Base-by-base conservation (phyloP, 2,113 vertebrate species). In the Stercorarius parasiticus region DNA sequence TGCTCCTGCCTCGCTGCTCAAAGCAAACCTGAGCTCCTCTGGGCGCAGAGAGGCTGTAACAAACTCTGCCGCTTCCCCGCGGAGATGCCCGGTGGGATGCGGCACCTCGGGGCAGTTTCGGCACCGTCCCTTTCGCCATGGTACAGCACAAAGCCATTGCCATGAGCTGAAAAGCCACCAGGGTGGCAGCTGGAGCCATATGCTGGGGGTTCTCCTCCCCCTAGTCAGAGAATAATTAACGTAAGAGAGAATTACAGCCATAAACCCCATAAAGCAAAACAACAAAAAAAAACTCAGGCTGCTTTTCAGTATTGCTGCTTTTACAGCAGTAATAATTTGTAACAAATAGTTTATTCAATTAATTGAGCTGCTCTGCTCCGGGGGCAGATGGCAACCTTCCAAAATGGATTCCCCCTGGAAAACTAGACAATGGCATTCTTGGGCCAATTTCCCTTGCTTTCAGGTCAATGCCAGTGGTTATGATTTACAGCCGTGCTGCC, bases 291-390 rank as follows among this genome's bases (percentile, higher is more conserved):
- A 42, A 30, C 30, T 3, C 59, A 62, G n/a, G n/a, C 21, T 10
- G 80, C 40, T 83, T 64, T 38, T 47, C 67, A 83, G 47, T 78
- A 78, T 82, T 74, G 55, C 81, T 91, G 64, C 50, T 74, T 88
- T 81, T 88, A 78, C 5, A 42, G 69, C 67, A 27, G 25, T 78
- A 95, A 70, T 94, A 86, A 92, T 81, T 95, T 69, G 56, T 64
- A 74, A 73, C 69, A 81, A 92, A 95, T 74, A 81, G 34, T 95
- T 93, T 94, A 73, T 92, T 73, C 86, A 86, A 70, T 88, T 92
- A 95, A 94, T 92, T 67, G 89, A 95, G 67, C 32, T 90, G 25
- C 86, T 73, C 64, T 78, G 93, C 80, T 94, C 86, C n/a, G 50
- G 49, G 73, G 89, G 80, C 42, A 40, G 79, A 95, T 83, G 76